Conservation (phyloP, 2,797 vertebrate species). For the Cossypha niveicapilla region DNA sequence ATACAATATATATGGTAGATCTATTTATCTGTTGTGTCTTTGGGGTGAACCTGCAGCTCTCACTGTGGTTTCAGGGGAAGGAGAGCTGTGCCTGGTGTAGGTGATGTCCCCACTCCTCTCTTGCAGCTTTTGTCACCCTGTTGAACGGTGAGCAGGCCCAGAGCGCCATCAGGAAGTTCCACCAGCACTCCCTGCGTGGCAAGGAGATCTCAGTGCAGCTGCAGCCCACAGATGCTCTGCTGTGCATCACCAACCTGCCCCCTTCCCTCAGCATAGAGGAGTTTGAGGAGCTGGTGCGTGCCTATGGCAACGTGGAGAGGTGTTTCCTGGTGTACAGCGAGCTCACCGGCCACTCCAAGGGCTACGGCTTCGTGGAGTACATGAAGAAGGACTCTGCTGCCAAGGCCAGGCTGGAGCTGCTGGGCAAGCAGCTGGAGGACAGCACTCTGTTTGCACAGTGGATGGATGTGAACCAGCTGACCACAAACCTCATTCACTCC, state of each 20-base stretch:
- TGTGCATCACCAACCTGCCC: slow-evolving; percentile 94
- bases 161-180: slow-evolving; percentile 88
- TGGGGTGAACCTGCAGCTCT: background rate
- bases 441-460: slow-evolving; percentile 92
- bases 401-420: slow-evolving; percentile 88
- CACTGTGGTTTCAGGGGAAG: background rate
- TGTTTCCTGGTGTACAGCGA: slow-evolving; percentile 95
- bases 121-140: slow-evolving; percentile 94
- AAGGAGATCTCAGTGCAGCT: slow-evolving; percentile 89
- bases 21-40: accelerated
- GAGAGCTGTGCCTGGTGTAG: background rate
- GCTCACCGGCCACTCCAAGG: slow-evolving; percentile 89
- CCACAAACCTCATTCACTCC: slow-evolving; percentile 90
- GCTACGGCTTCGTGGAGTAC: slow-evolving; percentile 97
- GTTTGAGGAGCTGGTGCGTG: slow-evolving; percentile 91
- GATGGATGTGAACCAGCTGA: slow-evolving; percentile 95
- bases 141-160: slow-evolving; percentile 95
- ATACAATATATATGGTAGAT: too few species aligned
- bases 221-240: slow-evolving; percentile 93
- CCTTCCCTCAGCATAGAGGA: slow-evolving; percentile 81
- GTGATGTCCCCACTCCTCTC: background rate
- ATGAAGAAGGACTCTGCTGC: slow-evolving; percentile 99
- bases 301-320: slow-evolving; percentile 92
- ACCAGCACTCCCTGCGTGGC: slow-evolving; percentile 87
- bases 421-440: slow-evolving; percentile 86